These are phyloP conservation scores for Stichodactyla helianthus DNA, from an alignment of 64 coral and sea anemone species.

Conservation along the genomic window DNA sequence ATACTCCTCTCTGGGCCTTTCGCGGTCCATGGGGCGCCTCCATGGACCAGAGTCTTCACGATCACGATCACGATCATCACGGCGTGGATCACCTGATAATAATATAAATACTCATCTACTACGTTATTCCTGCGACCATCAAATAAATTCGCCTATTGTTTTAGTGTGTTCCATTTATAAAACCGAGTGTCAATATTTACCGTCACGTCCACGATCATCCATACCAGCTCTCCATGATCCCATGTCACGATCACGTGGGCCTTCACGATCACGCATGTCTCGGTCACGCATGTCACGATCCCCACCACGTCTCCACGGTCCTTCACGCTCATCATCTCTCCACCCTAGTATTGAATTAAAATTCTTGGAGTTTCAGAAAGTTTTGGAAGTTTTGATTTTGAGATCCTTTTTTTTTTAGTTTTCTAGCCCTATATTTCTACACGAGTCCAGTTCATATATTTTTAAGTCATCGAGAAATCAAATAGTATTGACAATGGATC, in stretches of 20 bases:
- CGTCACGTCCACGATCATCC: not conserved
- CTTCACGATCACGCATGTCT: not conserved
- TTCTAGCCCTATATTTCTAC: too few species aligned
- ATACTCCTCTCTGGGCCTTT: conserved; percentile 25
- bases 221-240: conserved; percentile 12
- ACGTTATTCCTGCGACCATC: too few species aligned
- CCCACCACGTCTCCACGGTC: not conserved
- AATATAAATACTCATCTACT: too few species aligned
- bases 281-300: not conserved
- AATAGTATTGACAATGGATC: too few species aligned
- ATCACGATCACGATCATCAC: conserved; percentile 27
- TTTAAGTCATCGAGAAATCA: too few species aligned
- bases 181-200: not conserved
- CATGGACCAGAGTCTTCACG: conserved; percentile 41
- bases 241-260: conserved; percentile 9
- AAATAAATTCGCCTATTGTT: too few species aligned
- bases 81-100: conserved; percentile 9
- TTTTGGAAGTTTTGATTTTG: not conserved
- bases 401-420: too few species aligned
- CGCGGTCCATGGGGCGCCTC: conserved; percentile 44
- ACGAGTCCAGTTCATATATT: too few species aligned
- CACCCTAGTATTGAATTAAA: not conserved
- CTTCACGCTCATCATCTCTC: not conserved
- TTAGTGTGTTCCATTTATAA: too few species aligned
- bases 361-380: not conserved